Base-by-base conservation (phyloP, 2,797 vertebrate species). In the Myotis daubentonii region DNA sequence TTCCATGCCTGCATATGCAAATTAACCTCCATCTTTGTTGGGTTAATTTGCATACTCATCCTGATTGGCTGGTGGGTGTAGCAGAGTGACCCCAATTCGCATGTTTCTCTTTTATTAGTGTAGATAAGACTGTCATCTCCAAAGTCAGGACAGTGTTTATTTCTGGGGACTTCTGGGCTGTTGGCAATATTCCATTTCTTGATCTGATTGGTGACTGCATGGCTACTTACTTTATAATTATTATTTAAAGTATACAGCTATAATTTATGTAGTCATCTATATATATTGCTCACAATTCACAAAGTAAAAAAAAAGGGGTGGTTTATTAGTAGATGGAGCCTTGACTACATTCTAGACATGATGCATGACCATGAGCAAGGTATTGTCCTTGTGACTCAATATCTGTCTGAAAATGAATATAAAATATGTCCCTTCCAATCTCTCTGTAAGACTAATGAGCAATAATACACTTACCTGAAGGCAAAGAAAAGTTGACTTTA, bases 401-500 rank as follows among this genome's bases (percentile, higher is more conserved):
- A 62, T 72, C 74, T 36, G 74, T 93, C 49, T 75, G 22, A 94
- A 86, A 80, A 36, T 83, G 33, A 19, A 44, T 28, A 81, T 62
- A 38, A 90, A 81, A 85, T 13, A 55, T 6, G 60, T 76, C 75
- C 38, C 49, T 91, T 93, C 74, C 44, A 87, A 80, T 72, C 47
- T 89, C 53, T 36, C 11, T 41, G 23, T 55, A 62, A 87, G 25
- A 55, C 53, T 57, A 78, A 20, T 55, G 25, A 88, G 10, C 30
- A 95, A 60, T n/a, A 81, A 72, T 66, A 68, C 20, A 41, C 51
- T 82, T 57, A 83, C 8, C 33, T 33, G n/a, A 75, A 17, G 20
- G 25, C 53, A 72, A 68, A 85, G 81, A 92, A 89, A 93, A 71
- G 47, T 4, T 88, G 49, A 78, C 60, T 88, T n/a, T 12, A 62